Conservation (phyloP, 2,888 invertebrate species). For the Aporophyla nigra region DNA sequence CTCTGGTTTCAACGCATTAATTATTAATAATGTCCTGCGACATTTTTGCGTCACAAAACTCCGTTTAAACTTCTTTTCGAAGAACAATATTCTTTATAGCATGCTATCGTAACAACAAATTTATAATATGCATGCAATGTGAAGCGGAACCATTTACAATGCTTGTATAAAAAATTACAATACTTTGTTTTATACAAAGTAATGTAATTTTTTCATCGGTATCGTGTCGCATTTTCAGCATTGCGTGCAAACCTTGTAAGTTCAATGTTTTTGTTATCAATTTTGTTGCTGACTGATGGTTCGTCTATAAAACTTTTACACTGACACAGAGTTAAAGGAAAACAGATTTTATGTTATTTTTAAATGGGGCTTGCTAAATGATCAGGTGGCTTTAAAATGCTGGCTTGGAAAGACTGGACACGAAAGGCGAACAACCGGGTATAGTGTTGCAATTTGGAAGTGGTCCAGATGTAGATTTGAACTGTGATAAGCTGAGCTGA, state of each 20-base stretch:
- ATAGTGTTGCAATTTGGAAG: neutral
- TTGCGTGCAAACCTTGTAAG: slow-evolving; percentile 46
- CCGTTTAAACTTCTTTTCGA: neutral
- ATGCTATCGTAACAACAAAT: slow-evolving; percentile 14
- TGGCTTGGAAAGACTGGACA: too few species aligned
- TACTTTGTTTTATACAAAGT: slow-evolving; percentile 11
- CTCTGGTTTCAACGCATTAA: neutral
- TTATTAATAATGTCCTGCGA: neutral
- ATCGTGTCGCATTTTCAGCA: slow-evolving; percentile 5
- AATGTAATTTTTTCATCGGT: neutral
- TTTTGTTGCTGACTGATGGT: neutral
- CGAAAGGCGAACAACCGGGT: neutral
- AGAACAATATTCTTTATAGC: slow-evolving; percentile 2
- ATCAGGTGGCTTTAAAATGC: too few species aligned
- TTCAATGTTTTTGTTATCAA: slow-evolving; percentile 19
- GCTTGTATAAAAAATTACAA: slow-evolving; percentile 18
- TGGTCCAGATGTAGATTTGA: neutral
- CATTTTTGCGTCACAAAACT: neutral
- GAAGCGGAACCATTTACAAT: slow-evolving; percentile 19
- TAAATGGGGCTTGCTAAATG: neutral
- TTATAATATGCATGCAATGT: slow-evolving; percentile 46
- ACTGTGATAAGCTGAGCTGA: neutral
- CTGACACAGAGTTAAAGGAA: neutral
- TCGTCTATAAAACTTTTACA: neutral
- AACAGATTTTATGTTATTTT: neutral